Conservation (phyloP, 1,140 invertebrate species). For the Chironomus striatipennis region DNA sequence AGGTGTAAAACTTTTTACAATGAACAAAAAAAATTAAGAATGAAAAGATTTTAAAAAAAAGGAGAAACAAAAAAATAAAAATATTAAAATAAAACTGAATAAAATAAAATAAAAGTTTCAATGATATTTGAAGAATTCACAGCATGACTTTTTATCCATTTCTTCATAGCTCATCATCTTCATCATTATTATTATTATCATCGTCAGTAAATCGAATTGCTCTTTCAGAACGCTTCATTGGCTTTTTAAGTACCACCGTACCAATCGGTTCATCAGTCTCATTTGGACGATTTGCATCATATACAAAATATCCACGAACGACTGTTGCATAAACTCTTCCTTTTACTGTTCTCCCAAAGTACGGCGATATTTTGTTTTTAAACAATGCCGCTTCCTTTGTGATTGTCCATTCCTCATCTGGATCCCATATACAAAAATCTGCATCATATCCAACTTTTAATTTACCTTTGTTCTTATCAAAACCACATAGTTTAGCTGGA, state of each 20-base stretch:
- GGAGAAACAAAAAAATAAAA: no score
- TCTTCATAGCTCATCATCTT: background rate
- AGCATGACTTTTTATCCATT: no score
- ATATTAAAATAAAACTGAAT: no score
- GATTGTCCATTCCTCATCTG: constrained; percentile 49
- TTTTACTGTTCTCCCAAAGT: constrained; percentile 44
- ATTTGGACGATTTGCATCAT: constrained; percentile 35
- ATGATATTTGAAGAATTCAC: no score
- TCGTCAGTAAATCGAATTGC: background rate
- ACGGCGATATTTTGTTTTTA: constrained; percentile 53
- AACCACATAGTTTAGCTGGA: constrained; percentile 52
- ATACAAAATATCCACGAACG: constrained; percentile 49
- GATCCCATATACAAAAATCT: constrained; percentile 63
- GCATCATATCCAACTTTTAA: constrained; percentile 55
- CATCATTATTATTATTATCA: background rate
- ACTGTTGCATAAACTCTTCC: constrained; percentile 52
- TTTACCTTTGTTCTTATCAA: constrained; percentile 50
- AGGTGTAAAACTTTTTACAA: no score
- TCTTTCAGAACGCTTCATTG: background rate
- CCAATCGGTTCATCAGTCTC: constrained; percentile 39
- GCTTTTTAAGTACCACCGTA: constrained; percentile 36
- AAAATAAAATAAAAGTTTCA: no score
- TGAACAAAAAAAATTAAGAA: no score
- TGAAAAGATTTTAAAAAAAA: no score
- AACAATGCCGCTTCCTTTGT: constrained; percentile 44